A percentile compares a stretch with the other conserved stretches of the same genome.
Evolutionary conservation across 2,113 vertebrate species (phyloP).

Genomic region (Struthidea cinerea): DNA sequence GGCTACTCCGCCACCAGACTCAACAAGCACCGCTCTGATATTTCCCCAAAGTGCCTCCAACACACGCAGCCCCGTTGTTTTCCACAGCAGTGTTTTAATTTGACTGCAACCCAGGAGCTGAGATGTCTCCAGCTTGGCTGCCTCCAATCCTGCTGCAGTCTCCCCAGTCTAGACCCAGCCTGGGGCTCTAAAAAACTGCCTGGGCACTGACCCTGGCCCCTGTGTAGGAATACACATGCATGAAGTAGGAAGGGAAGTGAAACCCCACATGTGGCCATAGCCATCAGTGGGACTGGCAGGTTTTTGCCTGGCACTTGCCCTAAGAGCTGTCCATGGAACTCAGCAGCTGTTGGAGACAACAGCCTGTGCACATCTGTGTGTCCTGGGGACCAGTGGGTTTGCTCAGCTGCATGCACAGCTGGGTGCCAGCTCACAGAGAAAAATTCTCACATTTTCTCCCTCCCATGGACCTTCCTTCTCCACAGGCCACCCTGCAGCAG

Average conservation of each 20-base stretch:
- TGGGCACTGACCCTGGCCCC: background rate
- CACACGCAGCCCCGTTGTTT: rapidly evolving
- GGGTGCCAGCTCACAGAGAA: background rate
- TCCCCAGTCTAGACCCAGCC: background rate
- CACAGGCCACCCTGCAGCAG: background rate
- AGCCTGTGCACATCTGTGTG: background rate
- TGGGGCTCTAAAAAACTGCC: background rate
- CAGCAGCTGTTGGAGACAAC: background rate
- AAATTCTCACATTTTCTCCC: background rate
- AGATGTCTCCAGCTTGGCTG: background rate
- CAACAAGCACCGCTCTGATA: background rate
- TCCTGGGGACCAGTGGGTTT: background rate
- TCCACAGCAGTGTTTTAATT: background rate
- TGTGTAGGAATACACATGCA: rapidly evolving
- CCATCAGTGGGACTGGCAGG: background rate
- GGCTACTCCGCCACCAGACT: background rate
- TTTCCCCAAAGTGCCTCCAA: background rate
- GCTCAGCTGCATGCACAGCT: background rate
- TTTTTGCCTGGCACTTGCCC: background rate
- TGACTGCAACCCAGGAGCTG: background rate
- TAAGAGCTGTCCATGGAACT: rapidly evolving
- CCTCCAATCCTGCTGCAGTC: background rate
- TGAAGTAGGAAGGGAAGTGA: background rate
- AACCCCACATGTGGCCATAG: rapidly evolving
- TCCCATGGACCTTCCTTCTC: background rate